These are phyloP conservation scores for Tiliqua scincoides DNA, from an alignment of 2,113 vertebrate genomes.

Conservation along the genomic window DNA sequence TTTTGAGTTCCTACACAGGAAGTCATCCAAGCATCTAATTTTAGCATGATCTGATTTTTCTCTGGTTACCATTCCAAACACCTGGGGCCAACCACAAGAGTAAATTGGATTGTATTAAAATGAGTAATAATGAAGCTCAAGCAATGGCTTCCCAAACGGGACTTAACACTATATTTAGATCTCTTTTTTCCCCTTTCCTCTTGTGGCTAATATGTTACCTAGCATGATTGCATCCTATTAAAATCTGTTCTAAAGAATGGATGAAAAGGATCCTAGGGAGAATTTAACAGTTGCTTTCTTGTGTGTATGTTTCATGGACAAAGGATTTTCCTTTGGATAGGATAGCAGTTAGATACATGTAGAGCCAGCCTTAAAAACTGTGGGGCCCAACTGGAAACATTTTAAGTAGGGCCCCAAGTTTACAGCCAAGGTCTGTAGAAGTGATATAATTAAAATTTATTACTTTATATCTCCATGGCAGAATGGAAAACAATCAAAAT, in stretches of 20 bases:
- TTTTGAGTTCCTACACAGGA: slow-evolving; percentile 73
- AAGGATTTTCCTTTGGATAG: background rate
- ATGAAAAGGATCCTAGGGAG: slow-evolving; percentile 2
- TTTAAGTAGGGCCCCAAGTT: no score
- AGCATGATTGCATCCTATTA: slow-evolving; percentile 52
- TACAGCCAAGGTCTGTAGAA: no score
- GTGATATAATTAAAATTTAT: no score
- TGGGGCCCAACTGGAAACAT: no score
- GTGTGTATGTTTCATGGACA: background rate
- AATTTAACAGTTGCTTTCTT: background rate
- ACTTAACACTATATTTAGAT: slow-evolving; percentile 68
- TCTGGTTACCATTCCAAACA: slow-evolving; percentile 74
- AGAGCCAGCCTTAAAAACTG: no score
- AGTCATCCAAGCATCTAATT: slow-evolving; percentile 71
- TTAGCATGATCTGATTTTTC: slow-evolving; percentile 75
- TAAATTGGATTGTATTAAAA: slow-evolving; percentile 78
- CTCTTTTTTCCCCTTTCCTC: slow-evolving; percentile 22
- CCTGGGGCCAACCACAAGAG: slow-evolving; percentile 74
- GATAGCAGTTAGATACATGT: background rate
- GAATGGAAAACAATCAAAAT: no score
- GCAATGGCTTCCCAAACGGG: slow-evolving; percentile 67
- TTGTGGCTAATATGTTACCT: slow-evolving; percentile 59
- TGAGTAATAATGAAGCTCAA: slow-evolving; percentile 78
- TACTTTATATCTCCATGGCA: no score
- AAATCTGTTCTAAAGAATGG: slow-evolving; percentile 46